phyloP scores from a whole-genome alignment of 2,888 invertebrate species.

The Volucella inflata region DNA sequence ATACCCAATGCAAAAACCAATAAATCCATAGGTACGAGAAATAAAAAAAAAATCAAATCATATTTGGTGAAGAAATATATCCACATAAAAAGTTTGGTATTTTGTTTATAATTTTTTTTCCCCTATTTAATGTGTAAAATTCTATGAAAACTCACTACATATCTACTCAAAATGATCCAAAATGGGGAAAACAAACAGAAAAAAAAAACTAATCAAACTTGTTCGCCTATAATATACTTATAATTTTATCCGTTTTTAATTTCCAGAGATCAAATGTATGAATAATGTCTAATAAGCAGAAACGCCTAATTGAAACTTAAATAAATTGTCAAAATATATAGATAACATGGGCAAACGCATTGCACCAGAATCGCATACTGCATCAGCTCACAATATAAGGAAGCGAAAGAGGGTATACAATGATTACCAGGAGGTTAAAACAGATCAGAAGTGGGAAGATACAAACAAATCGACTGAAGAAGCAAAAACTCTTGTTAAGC shows the following conservation, averaged over 20 bases:
- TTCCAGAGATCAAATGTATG: constrained; percentile 28
- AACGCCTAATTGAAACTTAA: not conserved
- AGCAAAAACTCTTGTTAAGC: constrained; percentile 17
- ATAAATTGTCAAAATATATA: constrained; percentile 1
- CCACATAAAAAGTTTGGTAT: not conserved
- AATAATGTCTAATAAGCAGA: constrained; percentile 1
- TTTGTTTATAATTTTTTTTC: not conserved
- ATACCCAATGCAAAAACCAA: constrained; percentile 70
- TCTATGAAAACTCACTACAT: constrained; percentile 11
- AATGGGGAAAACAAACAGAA: constrained; percentile 36
- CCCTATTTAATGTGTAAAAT: constrained; percentile 6
- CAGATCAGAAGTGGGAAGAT: constrained; percentile 33
- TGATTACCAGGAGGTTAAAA: constrained; percentile 50
- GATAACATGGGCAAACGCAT: constrained; percentile 81
- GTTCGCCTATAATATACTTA: constrained; percentile 11
- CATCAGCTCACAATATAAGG: constrained; percentile 77
- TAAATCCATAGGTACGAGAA: constrained; percentile 62
- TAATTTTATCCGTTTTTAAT: constrained; percentile 34
- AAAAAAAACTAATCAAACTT: constrained; percentile 21
- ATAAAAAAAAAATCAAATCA: constrained; percentile 20
- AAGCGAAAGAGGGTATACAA: constrained; percentile 79
- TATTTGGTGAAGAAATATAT: not conserved
- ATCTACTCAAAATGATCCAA: constrained; percentile 27
- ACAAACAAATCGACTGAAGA: constrained; percentile 5
- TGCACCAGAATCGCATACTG: constrained; percentile 75